Percentiles rank a stretch among this genome's conserved stretches.
Conservation (phyloP, 2,113 vertebrate genomes). For the Zosterops lateralis region DNA sequence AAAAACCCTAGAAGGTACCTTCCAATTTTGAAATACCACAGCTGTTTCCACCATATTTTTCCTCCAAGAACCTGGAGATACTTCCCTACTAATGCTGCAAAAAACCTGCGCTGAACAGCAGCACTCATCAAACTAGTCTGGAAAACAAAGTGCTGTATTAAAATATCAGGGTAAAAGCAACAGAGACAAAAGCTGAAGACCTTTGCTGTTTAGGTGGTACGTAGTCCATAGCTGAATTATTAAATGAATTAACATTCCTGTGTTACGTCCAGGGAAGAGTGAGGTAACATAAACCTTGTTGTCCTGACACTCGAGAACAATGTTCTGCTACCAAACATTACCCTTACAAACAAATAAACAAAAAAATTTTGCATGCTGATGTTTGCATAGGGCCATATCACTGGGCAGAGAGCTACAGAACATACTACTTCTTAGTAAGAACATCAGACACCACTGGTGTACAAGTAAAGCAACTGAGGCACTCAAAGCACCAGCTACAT, state of each 20-base stretch:
- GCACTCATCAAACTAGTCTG: background rate
- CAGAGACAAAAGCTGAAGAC: background rate
- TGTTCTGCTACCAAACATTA: background rate
- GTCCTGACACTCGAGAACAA: background rate
- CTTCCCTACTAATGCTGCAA: background rate
- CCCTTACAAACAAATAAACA: background rate
- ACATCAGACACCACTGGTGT: background rate
- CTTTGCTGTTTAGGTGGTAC: background rate
- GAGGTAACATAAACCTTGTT: background rate
- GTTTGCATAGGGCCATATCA: background rate
- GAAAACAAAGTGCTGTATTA: background rate
- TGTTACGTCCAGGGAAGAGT: background rate
- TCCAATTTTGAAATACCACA: background rate
- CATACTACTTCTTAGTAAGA: accelerated
- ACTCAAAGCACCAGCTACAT: background rate
- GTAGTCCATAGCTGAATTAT: background rate
- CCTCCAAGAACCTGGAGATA: background rate
- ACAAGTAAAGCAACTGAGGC: background rate
- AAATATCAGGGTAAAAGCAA: background rate
- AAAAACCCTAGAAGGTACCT: background rate
- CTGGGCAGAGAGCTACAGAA: background rate
- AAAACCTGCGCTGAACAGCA: background rate
- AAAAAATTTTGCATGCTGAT: background rate
- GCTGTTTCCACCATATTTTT: background rate
- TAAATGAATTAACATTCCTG: background rate